A percentile compares a stretch with the other conserved stretches of the same genome.
Conservation (phyloP, 2,888 invertebrate species). For the Auanema sp. region DNA sequence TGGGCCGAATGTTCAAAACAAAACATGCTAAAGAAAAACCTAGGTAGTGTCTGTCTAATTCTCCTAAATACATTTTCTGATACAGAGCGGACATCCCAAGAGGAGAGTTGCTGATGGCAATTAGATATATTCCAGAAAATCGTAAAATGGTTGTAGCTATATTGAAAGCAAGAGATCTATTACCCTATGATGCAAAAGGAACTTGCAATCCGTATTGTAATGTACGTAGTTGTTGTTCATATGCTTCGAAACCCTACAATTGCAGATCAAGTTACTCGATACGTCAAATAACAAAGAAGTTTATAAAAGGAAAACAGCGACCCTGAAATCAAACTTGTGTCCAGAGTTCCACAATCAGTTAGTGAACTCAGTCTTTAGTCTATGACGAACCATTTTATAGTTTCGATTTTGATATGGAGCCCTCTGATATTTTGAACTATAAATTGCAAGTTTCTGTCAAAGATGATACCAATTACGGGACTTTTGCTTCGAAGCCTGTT, state of each 20-base stretch:
- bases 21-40: conserved; percentile 14
- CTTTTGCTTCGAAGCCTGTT: conserved; percentile 50
- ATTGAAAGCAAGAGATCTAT: conserved; percentile 27
- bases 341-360: conserved; percentile 59
- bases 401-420: conserved; percentile 55
- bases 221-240: conserved; percentile 17
- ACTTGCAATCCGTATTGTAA: conserved; percentile 37
- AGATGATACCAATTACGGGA: conserved; percentile 41
- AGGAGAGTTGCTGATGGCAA: conserved; percentile 42
- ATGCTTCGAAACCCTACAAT: conserved; percentile 29
- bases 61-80: conserved; percentile 4
- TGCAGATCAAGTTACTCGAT: conserved; percentile 49
- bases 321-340: conserved; percentile 34
- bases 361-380: conserved; percentile 5
- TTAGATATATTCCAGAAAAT: conserved; percentile 35
- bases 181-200: conserved; percentile 39
- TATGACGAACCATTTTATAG: conserved; percentile 28
- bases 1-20: conserved; percentile 34
- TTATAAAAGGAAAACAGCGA: conserved; percentile 48
- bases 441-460: conserved; percentile 57
- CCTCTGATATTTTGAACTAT: conserved; percentile 53
- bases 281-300: conserved; percentile 36
- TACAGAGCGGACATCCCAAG: conserved; percentile 41
- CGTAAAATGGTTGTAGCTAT: conserved; percentile 32
- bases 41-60: not conserved